Percentiles rank a stretch among this genome's conserved stretches.
Conservation (phyloP, 1,140 invertebrate species). For the Bombus breviceps region DNA sequence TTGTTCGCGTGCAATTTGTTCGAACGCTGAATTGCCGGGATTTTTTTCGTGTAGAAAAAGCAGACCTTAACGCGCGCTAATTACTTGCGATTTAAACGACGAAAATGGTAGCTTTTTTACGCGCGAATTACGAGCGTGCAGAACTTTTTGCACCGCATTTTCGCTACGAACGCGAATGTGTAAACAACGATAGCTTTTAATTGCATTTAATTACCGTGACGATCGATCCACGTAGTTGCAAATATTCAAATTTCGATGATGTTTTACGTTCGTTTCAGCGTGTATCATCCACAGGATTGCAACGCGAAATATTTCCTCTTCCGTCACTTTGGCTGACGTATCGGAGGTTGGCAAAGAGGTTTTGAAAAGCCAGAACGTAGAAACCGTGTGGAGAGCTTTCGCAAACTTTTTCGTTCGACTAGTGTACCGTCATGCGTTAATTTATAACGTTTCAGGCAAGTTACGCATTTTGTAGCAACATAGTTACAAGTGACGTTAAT, state of each 20-base stretch:
- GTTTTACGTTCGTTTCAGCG: neutral
- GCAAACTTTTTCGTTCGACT: neutral
- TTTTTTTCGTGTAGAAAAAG: neutral
- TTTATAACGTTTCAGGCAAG: neutral
- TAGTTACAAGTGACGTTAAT: neutral
- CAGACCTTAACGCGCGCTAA: neutral
- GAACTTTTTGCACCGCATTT: neutral
- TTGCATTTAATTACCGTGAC: neutral
- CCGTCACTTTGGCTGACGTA: neutral
- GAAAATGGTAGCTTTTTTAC: neutral
- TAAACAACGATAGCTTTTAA: neutral
- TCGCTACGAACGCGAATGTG: neutral
- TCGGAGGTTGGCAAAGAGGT: neutral
- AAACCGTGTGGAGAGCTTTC: neutral
- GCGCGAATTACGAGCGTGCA: neutral
- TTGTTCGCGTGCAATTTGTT: neutral
- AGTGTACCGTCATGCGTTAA: neutral
- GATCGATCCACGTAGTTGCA: neutral
- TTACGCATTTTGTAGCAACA: neutral
- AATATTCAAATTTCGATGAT: neutral
- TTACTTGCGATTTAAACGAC: neutral
- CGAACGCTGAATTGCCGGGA: neutral
- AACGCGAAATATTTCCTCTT: neutral
- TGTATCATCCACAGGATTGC: neutral
- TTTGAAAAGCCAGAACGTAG: neutral